Base-by-base conservation (phyloP, 2,113 vertebrate genomes). In the Girardinichthys multiradiatus region DNA sequence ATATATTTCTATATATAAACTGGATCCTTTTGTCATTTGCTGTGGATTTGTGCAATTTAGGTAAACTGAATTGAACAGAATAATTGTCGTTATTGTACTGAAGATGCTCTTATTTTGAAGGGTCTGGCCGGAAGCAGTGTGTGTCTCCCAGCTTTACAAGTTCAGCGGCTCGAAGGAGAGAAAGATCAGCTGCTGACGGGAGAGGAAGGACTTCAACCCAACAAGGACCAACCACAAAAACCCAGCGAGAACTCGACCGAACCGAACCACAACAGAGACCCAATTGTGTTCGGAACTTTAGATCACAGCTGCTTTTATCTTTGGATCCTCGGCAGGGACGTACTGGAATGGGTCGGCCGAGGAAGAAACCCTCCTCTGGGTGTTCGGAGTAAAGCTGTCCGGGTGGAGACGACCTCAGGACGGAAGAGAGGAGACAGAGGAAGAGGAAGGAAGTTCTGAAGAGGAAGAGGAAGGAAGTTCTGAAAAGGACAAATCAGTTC, bases 101-200 rank as follows among this genome's bases (percentile, higher is more conserved):
- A 13, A 21, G 17, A 0, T 13, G 27, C 73, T 75, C 33, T 86
- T 90, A 83, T 76, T 77, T 59, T 88, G 86, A 85, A 85, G 19
- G 8, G 1, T 10, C 1, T 1, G 1, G 5, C 69, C 1, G 70
- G 82, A 83, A 74, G 27, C 8, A 1, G 24, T 0, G 0, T 19
- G 3, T 24, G 2, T 8, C 31, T 45, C 14, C 19, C 28, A 1
- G 13, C 33, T 31, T 57, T 19, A 39, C 12, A 10, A 68, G 54
- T 81, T 69, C 4, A n/a, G 28, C 14, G 28, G 21, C 6, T 45
- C 42, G 17, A 19, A 63, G 75, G 37, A 71, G 80, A 70, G 57
- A 31, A 31, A 62, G 33, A 0, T 26, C 4, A 1, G 7, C 5
- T 26, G 24, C 4, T 4, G n/a, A 0, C 62, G 30, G 65, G n/a